Evolutionary conservation across 2,113 vertebrate species (phyloP).

Genomic region (Deroptyus accipitrinus): DNA sequence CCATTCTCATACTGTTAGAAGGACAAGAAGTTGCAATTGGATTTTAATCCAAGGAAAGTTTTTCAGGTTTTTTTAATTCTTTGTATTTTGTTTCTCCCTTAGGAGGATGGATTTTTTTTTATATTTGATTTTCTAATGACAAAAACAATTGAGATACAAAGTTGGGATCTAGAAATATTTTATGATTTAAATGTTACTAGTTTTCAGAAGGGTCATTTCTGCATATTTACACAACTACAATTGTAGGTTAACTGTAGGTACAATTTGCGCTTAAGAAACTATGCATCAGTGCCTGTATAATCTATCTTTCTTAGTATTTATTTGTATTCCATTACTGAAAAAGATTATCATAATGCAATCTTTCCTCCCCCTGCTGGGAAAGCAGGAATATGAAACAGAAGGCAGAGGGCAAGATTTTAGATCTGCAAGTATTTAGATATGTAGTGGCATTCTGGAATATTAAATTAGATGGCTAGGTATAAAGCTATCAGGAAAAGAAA

Average conservation of each 20-base stretch:
- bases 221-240: not conserved
- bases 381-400: not conserved
- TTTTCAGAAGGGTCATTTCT: not conserved
- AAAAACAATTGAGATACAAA: not conserved
- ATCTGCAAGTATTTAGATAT: not conserved
- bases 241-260: not conserved
- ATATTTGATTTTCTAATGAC: not conserved
- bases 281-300: fast-evolving
- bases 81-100: not conserved
- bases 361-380: not conserved
- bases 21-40: not conserved
- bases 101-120: not conserved
- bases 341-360: not conserved
- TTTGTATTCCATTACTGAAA: not conserved
- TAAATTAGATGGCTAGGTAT: not conserved
- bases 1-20: not conserved
- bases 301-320: not conserved
- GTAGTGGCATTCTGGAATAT: not conserved
- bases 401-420: not conserved
- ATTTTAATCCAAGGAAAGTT: not conserved
- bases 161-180: not conserved
- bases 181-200: not conserved
- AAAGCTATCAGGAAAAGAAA: not conserved
- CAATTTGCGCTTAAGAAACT: not conserved
- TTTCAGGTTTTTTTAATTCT: not conserved